phyloP scores from a whole-genome alignment of 2,797 vertebrate genomes.

The Petrocephalus sullivani region DNA sequence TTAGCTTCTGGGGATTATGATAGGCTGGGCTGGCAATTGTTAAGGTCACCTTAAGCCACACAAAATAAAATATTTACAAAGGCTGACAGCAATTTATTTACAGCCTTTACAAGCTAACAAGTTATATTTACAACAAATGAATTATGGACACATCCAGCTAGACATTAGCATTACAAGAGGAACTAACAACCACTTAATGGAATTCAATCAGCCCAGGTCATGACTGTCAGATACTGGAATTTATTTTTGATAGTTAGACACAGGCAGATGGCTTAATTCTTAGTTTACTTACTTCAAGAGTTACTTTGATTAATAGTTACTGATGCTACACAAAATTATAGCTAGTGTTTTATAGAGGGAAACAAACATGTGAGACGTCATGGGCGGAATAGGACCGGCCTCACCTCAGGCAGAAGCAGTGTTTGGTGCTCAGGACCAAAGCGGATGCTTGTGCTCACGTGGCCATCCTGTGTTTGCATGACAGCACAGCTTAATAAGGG shows the following conservation, averaged over 20 bases:
- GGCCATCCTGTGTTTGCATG: neutral
- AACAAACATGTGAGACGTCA: neutral
- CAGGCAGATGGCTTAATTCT: neutral
- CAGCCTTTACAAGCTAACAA: neutral
- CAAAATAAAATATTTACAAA: neutral
- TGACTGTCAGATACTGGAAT: too few species aligned
- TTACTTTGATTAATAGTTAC: neutral
- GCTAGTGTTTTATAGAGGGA: neutral
- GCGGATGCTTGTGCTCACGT: neutral
- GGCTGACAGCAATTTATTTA: slow-evolving; percentile 2
- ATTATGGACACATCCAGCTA: neutral
- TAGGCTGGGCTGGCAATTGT: neutral
- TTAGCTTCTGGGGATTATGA: neutral
- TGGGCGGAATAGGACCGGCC: neutral
- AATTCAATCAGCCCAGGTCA: neutral
- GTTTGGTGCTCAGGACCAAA: neutral
- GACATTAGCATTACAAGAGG: neutral
- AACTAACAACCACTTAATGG: neutral
- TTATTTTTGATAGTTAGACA: neutral
- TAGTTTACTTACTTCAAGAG: neutral
- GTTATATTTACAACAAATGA: neutral
- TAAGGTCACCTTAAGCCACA: neutral
- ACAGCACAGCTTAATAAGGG: neutral
- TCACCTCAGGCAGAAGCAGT: neutral
- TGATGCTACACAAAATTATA: neutral